Conservation (phyloP, 2,797 vertebrate species). For the Falco cherrug region DNA sequence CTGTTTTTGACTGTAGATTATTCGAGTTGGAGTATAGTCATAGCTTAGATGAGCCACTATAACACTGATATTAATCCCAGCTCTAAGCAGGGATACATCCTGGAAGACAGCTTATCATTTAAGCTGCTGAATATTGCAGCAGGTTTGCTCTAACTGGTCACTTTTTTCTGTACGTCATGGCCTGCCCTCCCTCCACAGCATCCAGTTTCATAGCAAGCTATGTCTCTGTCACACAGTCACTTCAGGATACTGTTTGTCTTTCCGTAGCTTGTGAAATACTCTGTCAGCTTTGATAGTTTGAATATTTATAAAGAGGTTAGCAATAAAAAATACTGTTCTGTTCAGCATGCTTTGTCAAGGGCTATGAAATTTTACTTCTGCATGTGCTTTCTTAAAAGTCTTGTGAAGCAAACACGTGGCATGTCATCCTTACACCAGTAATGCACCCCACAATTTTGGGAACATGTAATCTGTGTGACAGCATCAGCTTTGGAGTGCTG, state of each 20-base stretch:
- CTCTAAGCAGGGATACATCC: neutral
- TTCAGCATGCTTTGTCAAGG: neutral
- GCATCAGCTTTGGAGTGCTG: neutral
- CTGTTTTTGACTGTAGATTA: neutral
- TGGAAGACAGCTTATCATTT: neutral
- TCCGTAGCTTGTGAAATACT: neutral
- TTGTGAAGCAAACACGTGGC: rapidly evolving
- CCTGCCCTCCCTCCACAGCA: neutral
- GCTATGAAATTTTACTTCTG: neutral
- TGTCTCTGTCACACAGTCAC: neutral
- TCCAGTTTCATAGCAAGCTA: neutral
- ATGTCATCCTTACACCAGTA: neutral
- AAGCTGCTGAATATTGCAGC: neutral
- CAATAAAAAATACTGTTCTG: neutral
- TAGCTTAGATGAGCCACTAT: neutral
- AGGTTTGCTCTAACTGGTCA: neutral
- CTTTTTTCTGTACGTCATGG: neutral
- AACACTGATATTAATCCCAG: neutral
- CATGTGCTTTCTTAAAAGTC: neutral
- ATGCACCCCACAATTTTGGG: neutral
- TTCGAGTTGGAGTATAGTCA: neutral
- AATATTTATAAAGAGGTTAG: neutral
- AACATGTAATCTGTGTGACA: neutral
- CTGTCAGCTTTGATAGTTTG: neutral
- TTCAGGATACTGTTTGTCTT: neutral